Percentiles rank a stretch among this genome's conserved stretches.
Evolutionary conservation across 1,140 invertebrate species (phyloP).

Genomic region (Microplitis demolitor): DNA sequence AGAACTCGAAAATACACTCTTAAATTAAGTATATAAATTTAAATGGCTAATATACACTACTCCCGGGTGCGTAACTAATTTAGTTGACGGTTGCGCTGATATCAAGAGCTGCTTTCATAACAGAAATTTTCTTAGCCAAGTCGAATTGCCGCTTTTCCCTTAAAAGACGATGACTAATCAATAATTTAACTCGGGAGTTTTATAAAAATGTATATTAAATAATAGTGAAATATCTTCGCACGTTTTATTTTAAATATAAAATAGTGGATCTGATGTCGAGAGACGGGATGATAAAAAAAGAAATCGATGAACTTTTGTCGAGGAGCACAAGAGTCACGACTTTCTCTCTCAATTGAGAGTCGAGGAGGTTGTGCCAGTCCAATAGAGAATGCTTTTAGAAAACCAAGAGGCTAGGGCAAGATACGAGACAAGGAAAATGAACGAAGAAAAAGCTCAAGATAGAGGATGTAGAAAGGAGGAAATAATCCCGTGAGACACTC

Average conservation of each 20-base stretch:
- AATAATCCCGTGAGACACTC: conserved; percentile 49
- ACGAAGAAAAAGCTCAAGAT: not conserved
- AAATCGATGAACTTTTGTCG: conserved; percentile 18
- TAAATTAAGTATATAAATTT: not conserved
- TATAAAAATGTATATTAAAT: conserved; percentile 6
- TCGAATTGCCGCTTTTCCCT: conserved; percentile 24
- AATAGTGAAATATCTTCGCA: not conserved
- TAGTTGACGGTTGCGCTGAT: conserved; percentile 36
- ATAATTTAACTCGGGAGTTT: conserved; percentile 21
- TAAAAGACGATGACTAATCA: conserved; percentile 27
- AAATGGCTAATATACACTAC: conserved; percentile 14
- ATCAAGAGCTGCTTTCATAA: conserved; percentile 48
- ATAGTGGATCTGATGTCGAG: not conserved
- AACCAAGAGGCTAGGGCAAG: not conserved
- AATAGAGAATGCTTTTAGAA: not conserved
- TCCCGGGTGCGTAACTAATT: conserved; percentile 40
- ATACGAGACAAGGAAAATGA: not conserved
- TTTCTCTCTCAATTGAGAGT: conserved; percentile 19
- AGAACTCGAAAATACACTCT: not conserved
- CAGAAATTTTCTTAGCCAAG: conserved; percentile 38
- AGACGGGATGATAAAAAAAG: not conserved
- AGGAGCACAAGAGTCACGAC: conserved; percentile 5
- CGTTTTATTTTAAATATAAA: too few relatives aligned
- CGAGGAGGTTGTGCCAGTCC: conserved; percentile 6
- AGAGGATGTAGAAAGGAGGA: conserved; percentile 25